Conservation (phyloP, 2,888 invertebrate genomes). For the Hedya salicella region DNA sequence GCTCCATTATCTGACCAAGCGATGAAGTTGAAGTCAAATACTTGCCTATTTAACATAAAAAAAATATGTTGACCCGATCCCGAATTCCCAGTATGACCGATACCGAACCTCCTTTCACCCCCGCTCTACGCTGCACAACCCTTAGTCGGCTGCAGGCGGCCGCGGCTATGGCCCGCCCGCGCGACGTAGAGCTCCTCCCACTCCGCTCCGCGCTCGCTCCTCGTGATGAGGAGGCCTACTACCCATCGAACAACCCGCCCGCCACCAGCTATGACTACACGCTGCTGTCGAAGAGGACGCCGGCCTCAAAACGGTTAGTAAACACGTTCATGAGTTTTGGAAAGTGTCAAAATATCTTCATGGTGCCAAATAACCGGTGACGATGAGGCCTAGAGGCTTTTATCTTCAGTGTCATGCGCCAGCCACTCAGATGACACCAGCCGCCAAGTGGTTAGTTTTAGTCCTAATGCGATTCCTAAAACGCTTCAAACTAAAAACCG, state of each 20-base stretch:
- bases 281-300: constrained; percentile 78
- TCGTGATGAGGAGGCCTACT: constrained; percentile 75
- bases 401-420: constrained; percentile 76
- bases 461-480: no score
- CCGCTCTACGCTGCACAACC: neutral
- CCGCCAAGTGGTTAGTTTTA: constrained; percentile 75
- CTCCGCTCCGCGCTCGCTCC: constrained; percentile 78
- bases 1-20: no score
- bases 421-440: constrained; percentile 80
- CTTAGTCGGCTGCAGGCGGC: constrained; percentile 50
- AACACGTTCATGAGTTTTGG: constrained; percentile 6
- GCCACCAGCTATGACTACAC: constrained; percentile 76
- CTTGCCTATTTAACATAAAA: no score
- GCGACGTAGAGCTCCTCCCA: constrained; percentile 77
- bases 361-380: constrained; percentile 51
- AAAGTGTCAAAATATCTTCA: neutral
- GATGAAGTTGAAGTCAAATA: no score
- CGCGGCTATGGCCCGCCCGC: constrained; percentile 72
- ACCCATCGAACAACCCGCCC: constrained; percentile 70
- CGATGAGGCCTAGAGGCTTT: constrained; percentile 75
- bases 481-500: no score
- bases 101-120: no score
- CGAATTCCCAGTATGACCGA: no score
- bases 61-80: no score
- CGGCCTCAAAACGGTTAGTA: constrained; percentile 80